A percentile compares a stretch with the other conserved stretches of the same genome.
Conservation (phyloP, 2,797 vertebrate genomes). For the Poecile montanus region DNA sequence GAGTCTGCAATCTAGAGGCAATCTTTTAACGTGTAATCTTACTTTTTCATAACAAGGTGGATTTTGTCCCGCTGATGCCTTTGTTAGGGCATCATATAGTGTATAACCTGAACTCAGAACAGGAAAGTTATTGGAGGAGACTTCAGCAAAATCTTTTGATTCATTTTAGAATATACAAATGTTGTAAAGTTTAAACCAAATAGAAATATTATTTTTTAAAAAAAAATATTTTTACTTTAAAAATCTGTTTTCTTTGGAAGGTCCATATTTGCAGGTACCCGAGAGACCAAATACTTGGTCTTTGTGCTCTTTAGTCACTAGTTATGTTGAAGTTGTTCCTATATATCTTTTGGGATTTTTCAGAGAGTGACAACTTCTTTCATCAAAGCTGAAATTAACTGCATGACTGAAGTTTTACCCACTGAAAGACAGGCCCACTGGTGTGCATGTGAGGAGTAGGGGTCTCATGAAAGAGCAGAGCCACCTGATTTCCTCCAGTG, state of each 20-base stretch:
- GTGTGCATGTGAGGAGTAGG: background rate
- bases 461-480: background rate
- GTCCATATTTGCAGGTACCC: background rate
- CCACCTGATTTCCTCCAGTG: background rate
- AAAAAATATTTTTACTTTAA: background rate
- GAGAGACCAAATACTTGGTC: background rate
- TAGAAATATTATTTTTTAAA: background rate
- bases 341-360: background rate
- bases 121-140: background rate
- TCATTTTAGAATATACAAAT: background rate
- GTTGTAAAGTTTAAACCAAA: background rate
- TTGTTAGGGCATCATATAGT: background rate
- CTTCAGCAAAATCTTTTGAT: background rate
- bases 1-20: background rate
- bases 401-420: background rate
- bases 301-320: conserved; percentile 10
- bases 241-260: background rate
- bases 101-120: background rate
- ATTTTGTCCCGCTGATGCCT: background rate
- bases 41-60: background rate
- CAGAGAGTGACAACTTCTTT: conserved; percentile 38
- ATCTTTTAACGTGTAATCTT: background rate
- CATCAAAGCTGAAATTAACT: conserved; percentile 54
- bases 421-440: conserved; percentile 3
- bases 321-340: background rate